phyloP scores from a whole-genome alignment of 2,888 invertebrate species.

The Oscheius onirici region DNA sequence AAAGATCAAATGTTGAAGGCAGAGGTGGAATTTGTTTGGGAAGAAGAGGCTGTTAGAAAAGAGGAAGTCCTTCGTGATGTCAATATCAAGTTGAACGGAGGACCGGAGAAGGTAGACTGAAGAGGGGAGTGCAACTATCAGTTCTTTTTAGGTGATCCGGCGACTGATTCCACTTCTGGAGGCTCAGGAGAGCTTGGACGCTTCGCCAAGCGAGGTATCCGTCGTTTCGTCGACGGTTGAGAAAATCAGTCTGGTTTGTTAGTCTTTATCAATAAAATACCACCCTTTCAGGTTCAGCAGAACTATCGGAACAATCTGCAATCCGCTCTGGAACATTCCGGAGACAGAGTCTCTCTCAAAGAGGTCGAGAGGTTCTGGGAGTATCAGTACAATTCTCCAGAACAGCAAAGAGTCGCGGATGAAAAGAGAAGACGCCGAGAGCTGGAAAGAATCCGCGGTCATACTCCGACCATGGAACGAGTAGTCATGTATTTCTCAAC shows the following conservation, averaged over 20 bases:
- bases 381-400: slow-evolving; percentile 24
- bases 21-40: slow-evolving; percentile 12
- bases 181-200: slow-evolving; percentile 12
- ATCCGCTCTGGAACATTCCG: slow-evolving; percentile 17
- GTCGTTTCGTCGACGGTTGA: slow-evolving; percentile 29
- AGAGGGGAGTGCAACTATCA: neutral
- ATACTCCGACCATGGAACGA: slow-evolving; percentile 35
- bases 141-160: neutral
- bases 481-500: slow-evolving; percentile 21
- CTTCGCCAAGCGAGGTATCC: slow-evolving; percentile 19
- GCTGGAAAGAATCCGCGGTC: slow-evolving; percentile 24
- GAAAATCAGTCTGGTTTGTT: slow-evolving; percentile 23
- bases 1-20: neutral
- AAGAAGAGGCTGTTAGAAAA: neutral
- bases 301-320: slow-evolving; percentile 21
- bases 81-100: slow-evolving; percentile 10
- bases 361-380: slow-evolving; percentile 34
- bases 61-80: slow-evolving; percentile 3
- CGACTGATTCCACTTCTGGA: neutral
- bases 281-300: slow-evolving; percentile 17
- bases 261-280: neutral
- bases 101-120: neutral
- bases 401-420: neutral
- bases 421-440: slow-evolving; percentile 18
- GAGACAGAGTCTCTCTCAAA: neutral